Percentiles rank a stretch among this genome's conserved stretches.
Evolutionary conservation across 1,140 invertebrate species (phyloP).

Genomic region (Solenopsis fugax): DNA sequence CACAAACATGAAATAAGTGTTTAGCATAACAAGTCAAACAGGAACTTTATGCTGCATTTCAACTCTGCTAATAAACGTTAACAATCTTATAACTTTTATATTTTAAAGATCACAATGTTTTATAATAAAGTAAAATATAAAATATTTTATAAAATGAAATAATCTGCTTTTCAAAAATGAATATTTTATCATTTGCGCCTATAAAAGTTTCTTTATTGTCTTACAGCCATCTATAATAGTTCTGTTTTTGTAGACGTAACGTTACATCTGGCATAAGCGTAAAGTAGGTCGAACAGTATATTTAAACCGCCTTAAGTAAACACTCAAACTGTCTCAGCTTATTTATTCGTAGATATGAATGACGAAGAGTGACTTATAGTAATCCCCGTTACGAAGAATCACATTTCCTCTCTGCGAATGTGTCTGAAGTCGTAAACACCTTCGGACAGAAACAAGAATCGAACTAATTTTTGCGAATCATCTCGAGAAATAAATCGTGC

Average conservation of each 20-base stretch:
- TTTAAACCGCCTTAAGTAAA: slow-evolving; percentile 52
- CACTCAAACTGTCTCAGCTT: slow-evolving; percentile 32
- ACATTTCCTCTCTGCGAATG: background rate
- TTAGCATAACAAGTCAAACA: background rate
- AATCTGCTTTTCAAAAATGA: background rate
- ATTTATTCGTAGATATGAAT: slow-evolving; percentile 24
- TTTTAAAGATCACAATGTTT: background rate
- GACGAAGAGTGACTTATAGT: slow-evolving; percentile 21
- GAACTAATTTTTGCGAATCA: slow-evolving; percentile 21
- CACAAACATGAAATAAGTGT: background rate
- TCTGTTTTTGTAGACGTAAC: slow-evolving; percentile 26
- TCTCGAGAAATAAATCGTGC: background rate
- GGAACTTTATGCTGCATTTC: background rate
- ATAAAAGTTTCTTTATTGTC: background rate
- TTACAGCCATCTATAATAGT: background rate
- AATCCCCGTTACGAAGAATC: background rate
- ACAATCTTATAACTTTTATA: background rate
- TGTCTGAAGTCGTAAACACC: background rate
- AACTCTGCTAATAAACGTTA: background rate
- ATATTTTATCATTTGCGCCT: background rate
- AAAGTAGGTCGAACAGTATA: slow-evolving; percentile 48
- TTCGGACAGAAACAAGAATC: background rate
- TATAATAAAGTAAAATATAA: background rate
- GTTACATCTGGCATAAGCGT: slow-evolving; percentile 18
- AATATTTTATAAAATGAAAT: background rate